Evolutionary conservation across 2,888 invertebrate genomes (phyloP).

Genomic region (Andrena flavipes): DNA sequence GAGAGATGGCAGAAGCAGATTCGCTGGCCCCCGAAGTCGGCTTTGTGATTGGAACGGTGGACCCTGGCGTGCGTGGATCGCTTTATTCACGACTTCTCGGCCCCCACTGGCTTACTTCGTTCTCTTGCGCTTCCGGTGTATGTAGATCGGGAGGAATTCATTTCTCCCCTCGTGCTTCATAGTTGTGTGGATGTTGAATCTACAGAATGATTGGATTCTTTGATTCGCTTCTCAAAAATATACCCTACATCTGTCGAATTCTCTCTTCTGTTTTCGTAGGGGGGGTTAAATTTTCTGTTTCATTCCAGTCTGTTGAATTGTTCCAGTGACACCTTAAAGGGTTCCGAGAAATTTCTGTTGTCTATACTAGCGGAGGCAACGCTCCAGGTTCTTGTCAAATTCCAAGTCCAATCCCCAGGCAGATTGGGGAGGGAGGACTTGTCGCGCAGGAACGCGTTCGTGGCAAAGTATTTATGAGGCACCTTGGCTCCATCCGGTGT

Average conservation of each 20-base stretch:
- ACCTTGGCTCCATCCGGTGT: neutral
- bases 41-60: slow-evolving; percentile 1
- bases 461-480: neutral
- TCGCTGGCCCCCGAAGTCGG: neutral
- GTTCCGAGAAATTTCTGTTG: neutral
- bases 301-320: neutral
- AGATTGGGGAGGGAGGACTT: neutral
- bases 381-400: neutral
- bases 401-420: neutral
- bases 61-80: neutral
- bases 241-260: neutral
- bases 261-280: too few relatives aligned
- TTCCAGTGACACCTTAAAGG: neutral
- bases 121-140: neutral
- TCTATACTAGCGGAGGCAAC: neutral
- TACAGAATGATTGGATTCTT: neutral
- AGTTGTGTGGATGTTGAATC: too few relatives aligned
- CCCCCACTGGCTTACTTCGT: slow-evolving; percentile 4
- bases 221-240: neutral
- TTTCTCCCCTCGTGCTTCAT: neutral
- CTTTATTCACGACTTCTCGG: slow-evolving; percentile 41
- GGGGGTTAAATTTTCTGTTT: too few relatives aligned
- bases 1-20: slow-evolving; percentile 33
- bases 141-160: neutral
- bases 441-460: neutral